Evolutionary conservation across 92 coral and sea anemone genomes (phyloP), one percentile per base, ranked within the genome.

Genomic region (Porites lobata): DNA sequence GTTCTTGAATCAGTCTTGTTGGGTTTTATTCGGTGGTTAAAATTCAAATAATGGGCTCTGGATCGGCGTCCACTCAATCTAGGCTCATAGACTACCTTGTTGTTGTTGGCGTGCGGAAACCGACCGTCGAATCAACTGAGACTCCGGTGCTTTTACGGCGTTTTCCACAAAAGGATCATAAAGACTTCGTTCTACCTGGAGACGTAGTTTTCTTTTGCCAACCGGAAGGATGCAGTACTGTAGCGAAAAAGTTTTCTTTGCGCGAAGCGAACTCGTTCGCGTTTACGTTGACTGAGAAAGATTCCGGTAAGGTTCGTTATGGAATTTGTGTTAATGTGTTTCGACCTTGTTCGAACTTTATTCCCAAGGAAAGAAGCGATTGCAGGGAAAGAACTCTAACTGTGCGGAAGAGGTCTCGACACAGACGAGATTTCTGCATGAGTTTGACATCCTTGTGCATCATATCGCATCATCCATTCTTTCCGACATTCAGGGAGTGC

Each of bases 141-240:
- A 98, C 99, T 43, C 99, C 99, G 19, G 96, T 91, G 61, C 85
- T 96, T 26, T 89, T 98, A 20, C 83, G 99, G 18, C 92, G 98
- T 21, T 98, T 98, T 81, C 99, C 99, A 4, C 95, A 89, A 77
- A 93, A 94, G 26, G 99, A 98, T 72, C 93, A 98, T 83, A 92
- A 98, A 15, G 99, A 98, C 81, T 98, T 94, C 77, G 83, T 65
- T 59, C 94, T 98, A 54, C 99, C 99, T 6, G 96, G 98, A 70
- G 99, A 98, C 65, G 99, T 98, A 52, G 97, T 98, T 13, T 98
- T 98, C 96, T 98, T 98, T 86, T 98, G 99, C 61, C 99, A 98
- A 69, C 99, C 99, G 1, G 99, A 98, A 82, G 99, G 96, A 72
- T 98, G 98, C 65, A 95, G 88, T 88, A 98, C 99, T 0, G 98